phyloP scores from a whole-genome alignment of 2,888 invertebrate species.

The Caenorhabditis becei region DNA sequence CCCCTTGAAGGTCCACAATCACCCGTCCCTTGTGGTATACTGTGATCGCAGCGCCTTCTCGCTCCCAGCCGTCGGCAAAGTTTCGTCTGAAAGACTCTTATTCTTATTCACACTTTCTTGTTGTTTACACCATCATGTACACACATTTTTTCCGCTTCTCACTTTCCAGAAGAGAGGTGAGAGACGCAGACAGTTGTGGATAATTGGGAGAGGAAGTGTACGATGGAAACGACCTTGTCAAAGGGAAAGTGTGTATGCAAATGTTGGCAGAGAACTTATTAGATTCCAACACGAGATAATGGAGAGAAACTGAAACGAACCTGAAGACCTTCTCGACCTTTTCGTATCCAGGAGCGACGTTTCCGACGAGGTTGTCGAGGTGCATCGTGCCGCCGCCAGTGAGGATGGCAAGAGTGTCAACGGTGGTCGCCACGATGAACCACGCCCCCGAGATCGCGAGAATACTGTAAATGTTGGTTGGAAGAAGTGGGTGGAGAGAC shows the following conservation, averaged over 20 bases:
- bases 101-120: background rate
- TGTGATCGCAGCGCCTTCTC: constrained; percentile 82
- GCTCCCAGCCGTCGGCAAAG: constrained; percentile 82
- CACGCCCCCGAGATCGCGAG: constrained; percentile 59
- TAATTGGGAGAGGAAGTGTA: constrained; percentile 24
- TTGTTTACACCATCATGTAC: constrained; percentile 29
- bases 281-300: constrained; percentile 15
- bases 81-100: constrained; percentile 74
- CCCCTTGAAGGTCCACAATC: constrained; percentile 82
- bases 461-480: constrained; percentile 50
- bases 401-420: constrained; percentile 39
- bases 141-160: constrained; percentile 24
- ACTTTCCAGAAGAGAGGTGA: background rate
- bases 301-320: constrained; percentile 58
- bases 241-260: constrained; percentile 30
- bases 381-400: constrained; percentile 35
- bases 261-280: constrained; percentile 33
- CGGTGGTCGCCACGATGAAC: constrained; percentile 38
- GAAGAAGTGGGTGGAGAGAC: constrained; percentile 16
- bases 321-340: constrained; percentile 79
- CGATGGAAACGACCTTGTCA: constrained; percentile 25
- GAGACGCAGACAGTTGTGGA: constrained; percentile 32
- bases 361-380: constrained; percentile 72
- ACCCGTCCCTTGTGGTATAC: constrained; percentile 82
- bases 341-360: constrained; percentile 83